Base-by-base conservation (phyloP, 1,140 invertebrate genomes). In the Galleria mellonella region DNA sequence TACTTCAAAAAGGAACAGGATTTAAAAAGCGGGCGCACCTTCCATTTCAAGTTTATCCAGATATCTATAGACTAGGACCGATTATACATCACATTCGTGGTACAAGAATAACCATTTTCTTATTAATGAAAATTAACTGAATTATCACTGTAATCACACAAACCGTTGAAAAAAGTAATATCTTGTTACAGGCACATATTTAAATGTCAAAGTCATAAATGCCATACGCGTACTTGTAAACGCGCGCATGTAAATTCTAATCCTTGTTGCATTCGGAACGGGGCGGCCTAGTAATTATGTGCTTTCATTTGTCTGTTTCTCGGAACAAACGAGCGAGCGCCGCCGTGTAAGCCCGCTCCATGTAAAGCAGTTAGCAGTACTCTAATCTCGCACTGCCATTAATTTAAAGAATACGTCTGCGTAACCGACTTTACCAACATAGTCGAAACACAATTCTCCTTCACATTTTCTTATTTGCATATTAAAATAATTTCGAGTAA, bases 381-480 rank as follows among this genome's bases (percentile, higher is more conserved):
- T 83, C 74, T 84, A 84, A 84, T 84, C 81, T 83, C 67, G 59
- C 70, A 57, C 55, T 62, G 70, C 76, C 73, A 84, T 84, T 83
- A 82, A 84, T 84, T 83, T 81, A 82, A 84, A 83, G 78, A 84
- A 84, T 84, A 84, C 70, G 75, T 81, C 81, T 79, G 69, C 67
- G 72, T 72, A 79, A 74, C 71, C 67, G 55, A 79, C 68, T 73
- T 62, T 59, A 66, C 68, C 60, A 63, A 75, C 75, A 72, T 70
- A 71, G 67, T 71, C 72, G 69, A 71, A 79, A 83, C 64, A 81
- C 75, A 83, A 83, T 85, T 75, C 76, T 68, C 63, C 66, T 79
- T 77, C 75, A 81, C 81, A 82, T 82, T 73, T 83, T 83, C 78
- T 81, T 83, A 85, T 85, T 85, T 83, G 81, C 78, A 85, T 83